Conservation (phyloP, 2,888 invertebrate species). For the Patella pellucida region DNA sequence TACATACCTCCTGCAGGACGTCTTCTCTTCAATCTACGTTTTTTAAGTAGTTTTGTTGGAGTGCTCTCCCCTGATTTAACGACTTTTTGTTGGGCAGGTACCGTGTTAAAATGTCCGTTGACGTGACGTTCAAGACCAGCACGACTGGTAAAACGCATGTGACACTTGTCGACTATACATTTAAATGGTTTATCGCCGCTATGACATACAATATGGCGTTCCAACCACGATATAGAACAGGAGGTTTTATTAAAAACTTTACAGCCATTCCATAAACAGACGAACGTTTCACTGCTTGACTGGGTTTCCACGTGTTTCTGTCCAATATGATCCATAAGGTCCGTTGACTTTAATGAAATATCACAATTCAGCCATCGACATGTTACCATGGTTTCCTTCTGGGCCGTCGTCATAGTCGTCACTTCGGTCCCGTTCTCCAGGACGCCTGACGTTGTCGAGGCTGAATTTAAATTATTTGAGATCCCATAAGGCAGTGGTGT, state of each 20-base stretch:
- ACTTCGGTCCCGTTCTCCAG: background rate
- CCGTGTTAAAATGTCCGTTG: conserved; percentile 86
- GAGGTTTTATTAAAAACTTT: conserved; percentile 94
- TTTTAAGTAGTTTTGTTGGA: conserved; percentile 84
- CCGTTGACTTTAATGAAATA: conserved; percentile 45
- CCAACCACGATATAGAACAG: conserved; percentile 92
- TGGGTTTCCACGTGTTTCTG: conserved; percentile 74
- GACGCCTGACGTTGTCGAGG: background rate
- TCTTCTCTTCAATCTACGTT: conserved; percentile 88
- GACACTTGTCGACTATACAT: conserved; percentile 95
- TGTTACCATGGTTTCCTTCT: conserved; percentile 28
- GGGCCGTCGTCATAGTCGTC: conserved; percentile 15
- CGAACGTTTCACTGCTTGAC: conserved; percentile 83
- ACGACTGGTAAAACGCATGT: conserved; percentile 74
- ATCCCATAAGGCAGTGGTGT: conserved; percentile 9
- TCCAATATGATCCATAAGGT: conserved; percentile 64
- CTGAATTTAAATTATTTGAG: background rate
- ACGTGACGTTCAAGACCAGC: conserved; percentile 89
- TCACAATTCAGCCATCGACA: conserved; percentile 69
- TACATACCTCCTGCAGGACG: conserved; percentile 89
- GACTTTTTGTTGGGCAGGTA: conserved; percentile 64
- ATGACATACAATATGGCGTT: conserved; percentile 91
- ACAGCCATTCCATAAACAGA: conserved; percentile 93
- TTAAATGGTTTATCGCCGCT: conserved; percentile 94
- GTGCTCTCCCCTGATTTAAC: conserved; percentile 80